phyloP scores from a whole-genome alignment of 2,888 invertebrate genomes.

The Agapostemon virescens region DNA sequence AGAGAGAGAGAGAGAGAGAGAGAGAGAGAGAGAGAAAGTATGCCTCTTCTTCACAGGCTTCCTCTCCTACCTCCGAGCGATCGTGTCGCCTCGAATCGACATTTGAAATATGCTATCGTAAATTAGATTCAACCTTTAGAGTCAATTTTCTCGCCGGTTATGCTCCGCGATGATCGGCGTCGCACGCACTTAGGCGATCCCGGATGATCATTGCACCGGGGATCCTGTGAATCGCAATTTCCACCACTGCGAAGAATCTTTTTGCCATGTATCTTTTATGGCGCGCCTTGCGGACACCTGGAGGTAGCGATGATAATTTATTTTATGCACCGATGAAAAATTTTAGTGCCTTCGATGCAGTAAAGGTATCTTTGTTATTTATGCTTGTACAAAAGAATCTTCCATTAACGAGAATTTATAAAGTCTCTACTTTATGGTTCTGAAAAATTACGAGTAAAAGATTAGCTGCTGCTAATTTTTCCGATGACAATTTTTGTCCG shows the following conservation, averaged over 20 bases:
- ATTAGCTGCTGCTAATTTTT: too few relatives aligned
- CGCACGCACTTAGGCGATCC: not conserved
- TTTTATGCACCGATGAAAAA: not conserved
- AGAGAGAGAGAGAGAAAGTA: not conserved
- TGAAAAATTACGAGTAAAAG: too few relatives aligned
- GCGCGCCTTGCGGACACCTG: too few relatives aligned
- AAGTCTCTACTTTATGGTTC: too few relatives aligned
- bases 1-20: not conserved
- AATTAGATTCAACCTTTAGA: constrained; percentile 35
- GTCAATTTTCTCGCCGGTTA: constrained; percentile 17
- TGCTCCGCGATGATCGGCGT: not conserved
- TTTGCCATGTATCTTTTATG: not conserved
- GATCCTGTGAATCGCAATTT: not conserved
- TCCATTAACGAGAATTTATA: too few relatives aligned
- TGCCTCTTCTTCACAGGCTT: not conserved
- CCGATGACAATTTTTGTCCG: too few relatives aligned
- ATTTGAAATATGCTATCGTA: constrained; percentile 43
- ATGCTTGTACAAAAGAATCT: too few relatives aligned
- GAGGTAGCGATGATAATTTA: not conserved
- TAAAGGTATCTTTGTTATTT: not conserved
- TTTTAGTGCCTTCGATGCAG: not conserved
- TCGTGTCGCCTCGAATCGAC: constrained; percentile 28
- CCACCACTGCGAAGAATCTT: not conserved
- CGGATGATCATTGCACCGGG: not conserved
- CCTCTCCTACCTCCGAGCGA: not conserved